Base-by-base conservation (phyloP, 2,113 vertebrate genomes). In the Aspiorhynchus laticeps region DNA sequence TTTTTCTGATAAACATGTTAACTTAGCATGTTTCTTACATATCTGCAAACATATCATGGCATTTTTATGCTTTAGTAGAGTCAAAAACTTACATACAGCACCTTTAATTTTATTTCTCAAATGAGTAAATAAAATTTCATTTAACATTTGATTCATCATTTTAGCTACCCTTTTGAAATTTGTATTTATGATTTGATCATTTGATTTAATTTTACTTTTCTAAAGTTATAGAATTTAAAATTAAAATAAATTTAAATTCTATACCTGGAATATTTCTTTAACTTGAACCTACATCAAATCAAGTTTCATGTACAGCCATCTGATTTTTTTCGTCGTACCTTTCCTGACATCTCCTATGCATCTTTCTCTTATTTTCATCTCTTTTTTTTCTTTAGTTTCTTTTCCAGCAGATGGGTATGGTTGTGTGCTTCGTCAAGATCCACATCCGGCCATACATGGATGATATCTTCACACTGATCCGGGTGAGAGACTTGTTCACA, bases 361-460 rank as follows among this genome's bases (percentile, higher is more conserved):
- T 73, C 9, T 38, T 41, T 77, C 26, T 78, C 26, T 33, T 17
- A 53, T 7, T 84, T 33, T 88, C 10, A 9, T 84, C 53, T 90
- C 19, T 85, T 46, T 86, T 84, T 84, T 76, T 90, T 74, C 48
- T 87, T 67, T 93, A 99, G 98, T 99, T 99, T 93, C 95, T 98
- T 46, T 99, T 97, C 93, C 98, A 98, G 94, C 98, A 99, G 93
- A 95, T 99, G 84, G 98, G 98, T 28, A 99, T 99, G 98, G 92
- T 99, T 86, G 98, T 99, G 87, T 99, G 97, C 87, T 99, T 99
- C 87, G 98, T 99, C 85, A 98, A 98, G 91, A 98, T 98, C 92
- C 98, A 99, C 87, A 99, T 99, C 92, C 96, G 98, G n/a, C 98
- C 98, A 2, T 99, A 99, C 82, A 99, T 99, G 98, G 98, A 99